phyloP scores from a whole-genome alignment of 2,113 vertebrate genomes.

The Forbesichthys papilliferus region DNA sequence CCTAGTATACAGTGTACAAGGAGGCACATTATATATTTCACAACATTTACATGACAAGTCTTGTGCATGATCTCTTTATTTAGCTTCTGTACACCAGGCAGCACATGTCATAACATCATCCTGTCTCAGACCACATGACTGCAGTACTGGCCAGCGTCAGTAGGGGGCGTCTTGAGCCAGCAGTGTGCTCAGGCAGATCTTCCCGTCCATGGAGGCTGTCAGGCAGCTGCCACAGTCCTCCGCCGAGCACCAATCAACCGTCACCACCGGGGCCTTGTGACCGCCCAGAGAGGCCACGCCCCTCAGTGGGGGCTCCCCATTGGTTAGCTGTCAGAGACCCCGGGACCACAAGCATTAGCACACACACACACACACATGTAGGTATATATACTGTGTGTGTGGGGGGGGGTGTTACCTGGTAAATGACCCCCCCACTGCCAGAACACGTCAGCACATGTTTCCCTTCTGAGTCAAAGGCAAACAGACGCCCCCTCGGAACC shows the following conservation, averaged over 20 bases:
- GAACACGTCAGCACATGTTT: conserved; percentile 94
- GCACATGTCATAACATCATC: too few relatives aligned
- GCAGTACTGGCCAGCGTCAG: too few relatives aligned
- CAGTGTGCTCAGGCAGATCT: conserved; percentile 95
- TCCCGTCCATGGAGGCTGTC: conserved; percentile 97
- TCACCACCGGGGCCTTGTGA: conserved; percentile 94
- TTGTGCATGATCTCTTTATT: too few relatives aligned
- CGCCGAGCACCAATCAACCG: conserved; percentile 94
- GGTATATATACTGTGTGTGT: not conserved
- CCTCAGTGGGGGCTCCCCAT: conserved; percentile 83
- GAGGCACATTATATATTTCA: too few relatives aligned
- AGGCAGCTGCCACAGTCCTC: conserved; percentile 97
- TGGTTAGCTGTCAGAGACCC: conserved; percentile 76
- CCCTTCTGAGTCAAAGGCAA: conserved; percentile 96
- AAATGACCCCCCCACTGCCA: conserved; percentile 85
- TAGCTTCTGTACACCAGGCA: too few relatives aligned
- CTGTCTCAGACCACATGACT: too few relatives aligned
- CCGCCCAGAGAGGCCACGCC: conserved; percentile 85
- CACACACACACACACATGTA: not conserved
- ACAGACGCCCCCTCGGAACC: conserved; percentile 88
- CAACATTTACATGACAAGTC: too few relatives aligned
- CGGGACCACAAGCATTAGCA: not conserved
- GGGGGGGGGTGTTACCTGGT: conserved; percentile 82
- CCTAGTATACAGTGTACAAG: too few relatives aligned
- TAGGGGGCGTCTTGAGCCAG: conserved; percentile 86